Evolutionary conservation across 2,113 vertebrate genomes (phyloP).

Genomic region (Vanacampus margaritifer): DNA sequence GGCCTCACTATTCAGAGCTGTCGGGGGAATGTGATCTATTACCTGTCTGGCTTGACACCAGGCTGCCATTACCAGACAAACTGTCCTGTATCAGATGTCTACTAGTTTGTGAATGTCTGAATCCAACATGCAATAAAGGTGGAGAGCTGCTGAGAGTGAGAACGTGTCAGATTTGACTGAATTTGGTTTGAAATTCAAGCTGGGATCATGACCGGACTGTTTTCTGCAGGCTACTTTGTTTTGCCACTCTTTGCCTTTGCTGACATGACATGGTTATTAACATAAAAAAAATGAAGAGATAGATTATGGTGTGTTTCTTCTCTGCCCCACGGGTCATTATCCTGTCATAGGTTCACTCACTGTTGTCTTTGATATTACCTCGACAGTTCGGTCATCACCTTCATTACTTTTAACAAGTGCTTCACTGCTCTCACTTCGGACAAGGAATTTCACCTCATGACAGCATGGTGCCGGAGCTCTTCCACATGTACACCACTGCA

Average conservation of each 20-base stretch:
- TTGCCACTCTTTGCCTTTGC: neutral
- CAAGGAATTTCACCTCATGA: conserved; percentile 3
- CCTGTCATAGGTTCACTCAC: conserved; percentile 17
- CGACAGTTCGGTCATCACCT: conserved; percentile 8
- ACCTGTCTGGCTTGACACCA: conserved; percentile 25
- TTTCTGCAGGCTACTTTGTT: conserved; percentile 19
- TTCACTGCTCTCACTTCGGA: conserved; percentile 7
- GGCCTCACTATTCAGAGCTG: conserved; percentile 27
- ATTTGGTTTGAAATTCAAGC: conserved; percentile 14
- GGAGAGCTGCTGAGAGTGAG: neutral
- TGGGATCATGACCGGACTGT: conserved; percentile 11
- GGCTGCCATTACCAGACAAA: conserved; percentile 13
- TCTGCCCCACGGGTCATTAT: conserved; percentile 5
- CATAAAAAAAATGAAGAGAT: neutral
- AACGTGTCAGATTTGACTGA: conserved; percentile 7
- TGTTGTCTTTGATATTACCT: conserved; percentile 20
- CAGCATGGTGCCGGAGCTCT: conserved; percentile 19
- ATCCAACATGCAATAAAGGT: conserved; percentile 2
- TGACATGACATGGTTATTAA: neutral
- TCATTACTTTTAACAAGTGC: conserved; percentile 21
- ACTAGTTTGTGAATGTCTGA: conserved; percentile 12
- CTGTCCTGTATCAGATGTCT: conserved; percentile 12
- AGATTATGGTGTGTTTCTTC: neutral
- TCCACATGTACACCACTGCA: conserved; percentile 2
- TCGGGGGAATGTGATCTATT: conserved; percentile 32